These are phyloP conservation scores for Microplitis manilae DNA, from an alignment of 2,888 invertebrate species.

Conservation along the genomic window DNA sequence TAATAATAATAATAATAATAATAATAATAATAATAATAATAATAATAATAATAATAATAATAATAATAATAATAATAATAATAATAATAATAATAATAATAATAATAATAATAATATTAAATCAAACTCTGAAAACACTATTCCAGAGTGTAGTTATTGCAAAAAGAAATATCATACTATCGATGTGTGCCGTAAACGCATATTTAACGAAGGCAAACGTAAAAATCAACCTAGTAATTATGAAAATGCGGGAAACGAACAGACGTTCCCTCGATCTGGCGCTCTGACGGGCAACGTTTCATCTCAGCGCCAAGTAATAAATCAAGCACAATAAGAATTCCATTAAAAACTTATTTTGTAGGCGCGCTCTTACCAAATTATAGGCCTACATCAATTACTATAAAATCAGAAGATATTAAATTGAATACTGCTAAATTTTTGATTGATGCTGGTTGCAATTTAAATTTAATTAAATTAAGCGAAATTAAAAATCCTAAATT, in stretches of 20 bases:
- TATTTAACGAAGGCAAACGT: background rate
- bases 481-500: background rate
- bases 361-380: background rate
- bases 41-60: too few species aligned
- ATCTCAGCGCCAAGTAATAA: background rate
- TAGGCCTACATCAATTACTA: background rate
- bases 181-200: background rate
- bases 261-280: background rate
- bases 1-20: too few species aligned
- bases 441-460: slow-evolving; percentile 7
- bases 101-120: too few species aligned
- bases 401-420: background rate
- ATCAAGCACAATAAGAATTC: background rate
- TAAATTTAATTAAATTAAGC: slow-evolving; percentile 1
- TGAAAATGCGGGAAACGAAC: background rate
- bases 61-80: too few species aligned
- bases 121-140: too few species aligned
- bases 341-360: background rate
- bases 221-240: background rate
- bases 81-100: too few species aligned
- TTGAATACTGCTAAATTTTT: background rate
- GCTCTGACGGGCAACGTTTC: background rate
- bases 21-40: too few species aligned
- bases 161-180: background rate
- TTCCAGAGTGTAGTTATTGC: background rate